A percentile compares a stretch with the other conserved stretches of the same genome.
Evolutionary conservation across 2,888 invertebrate genomes (phyloP).

Genomic region (Athetis lepigone): DNA sequence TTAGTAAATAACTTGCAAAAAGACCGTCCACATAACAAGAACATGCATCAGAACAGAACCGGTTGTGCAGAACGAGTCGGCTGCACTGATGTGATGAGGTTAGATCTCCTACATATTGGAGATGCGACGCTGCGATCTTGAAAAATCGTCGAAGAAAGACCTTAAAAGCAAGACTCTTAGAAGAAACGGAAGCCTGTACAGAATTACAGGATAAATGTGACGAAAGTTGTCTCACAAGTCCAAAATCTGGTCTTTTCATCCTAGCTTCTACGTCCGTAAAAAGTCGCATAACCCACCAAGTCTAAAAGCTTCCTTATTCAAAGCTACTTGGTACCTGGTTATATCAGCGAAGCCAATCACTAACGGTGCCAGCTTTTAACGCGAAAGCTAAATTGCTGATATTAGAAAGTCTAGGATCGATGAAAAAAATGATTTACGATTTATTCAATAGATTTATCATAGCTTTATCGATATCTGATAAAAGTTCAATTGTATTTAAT

Average conservation of each 20-base stretch:
- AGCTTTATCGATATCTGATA: constrained; percentile 31
- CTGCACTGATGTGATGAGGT: constrained; percentile 13
- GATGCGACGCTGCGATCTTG: neutral
- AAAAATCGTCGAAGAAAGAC: neutral
- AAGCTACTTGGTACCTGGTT: constrained; percentile 42
- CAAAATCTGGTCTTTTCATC: neutral
- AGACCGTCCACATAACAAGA: constrained; percentile 46
- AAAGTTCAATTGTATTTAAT: constrained; percentile 27
- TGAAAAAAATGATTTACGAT: constrained; percentile 56
- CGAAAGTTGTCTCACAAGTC: no score
- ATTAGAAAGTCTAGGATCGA: constrained; percentile 58
- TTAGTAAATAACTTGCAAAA: constrained; percentile 16
- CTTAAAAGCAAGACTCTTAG: neutral
- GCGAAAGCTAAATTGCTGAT: constrained; percentile 44
- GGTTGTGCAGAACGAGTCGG: constrained; percentile 37
- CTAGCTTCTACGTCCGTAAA: neutral
- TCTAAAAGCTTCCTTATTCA: constrained; percentile 29
- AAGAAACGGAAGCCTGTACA: no score
- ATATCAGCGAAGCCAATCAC: constrained; percentile 51
- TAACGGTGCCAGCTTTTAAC: constrained; percentile 61
- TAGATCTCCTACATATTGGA: constrained; percentile 29
- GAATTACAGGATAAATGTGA: no score
- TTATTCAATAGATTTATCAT: constrained; percentile 33
- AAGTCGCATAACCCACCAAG: neutral
- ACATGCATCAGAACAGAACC: constrained; percentile 34